Base-by-base conservation (phyloP, 2,888 invertebrate genomes). In the Tenthredo amoena region DNA sequence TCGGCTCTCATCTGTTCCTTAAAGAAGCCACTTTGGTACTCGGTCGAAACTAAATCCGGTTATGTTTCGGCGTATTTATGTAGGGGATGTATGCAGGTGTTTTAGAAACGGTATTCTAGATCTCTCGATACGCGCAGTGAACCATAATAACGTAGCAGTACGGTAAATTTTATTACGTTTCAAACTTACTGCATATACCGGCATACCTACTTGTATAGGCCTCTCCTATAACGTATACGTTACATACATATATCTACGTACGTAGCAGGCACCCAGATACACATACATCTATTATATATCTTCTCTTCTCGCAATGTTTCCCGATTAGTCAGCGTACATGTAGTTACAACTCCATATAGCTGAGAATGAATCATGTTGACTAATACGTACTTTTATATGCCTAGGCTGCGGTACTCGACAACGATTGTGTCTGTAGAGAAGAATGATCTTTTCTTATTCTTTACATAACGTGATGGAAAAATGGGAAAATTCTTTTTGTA, bases 91-190 rank as follows among this genome's bases (percentile, higher is more conserved):
- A 68, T 34, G 34, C 55, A 55, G 77, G 77, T 77, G 77, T 55
- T 74, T 74, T 74, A 74, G 72, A 74, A 74, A 74, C 72, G 72
- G 72, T 21, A 74, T 43, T 21, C 43, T 12, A 21, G 50, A 77
- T 74, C 15, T 62, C 58, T 40, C 37, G 37, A 21, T 58, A 68
- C 34, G 58, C 34, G 62, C 58, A 62, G 81, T 37, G n/a, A 40
- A 40, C 50, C 81, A 77, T 77, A 31, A 31, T 77, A 81, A 58
- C 72, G 40, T 43, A 26, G n/a, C 62, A 18, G 40, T 81, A 62
- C 58, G 55, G 79, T 50, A 50, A 58, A 79, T 79, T 79, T 55
- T 58, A 79, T 79, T 81, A 62, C 62, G 21, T 43, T 74, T 34
- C 9, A 71, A 37, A 21, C 12, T 7, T 18, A 71, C 34, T 71